A percentile compares a stretch with the other conserved stretches of the same genome.
Conservation (phyloP, 2,797 vertebrate species). For the Leptodactylus fallax region DNA sequence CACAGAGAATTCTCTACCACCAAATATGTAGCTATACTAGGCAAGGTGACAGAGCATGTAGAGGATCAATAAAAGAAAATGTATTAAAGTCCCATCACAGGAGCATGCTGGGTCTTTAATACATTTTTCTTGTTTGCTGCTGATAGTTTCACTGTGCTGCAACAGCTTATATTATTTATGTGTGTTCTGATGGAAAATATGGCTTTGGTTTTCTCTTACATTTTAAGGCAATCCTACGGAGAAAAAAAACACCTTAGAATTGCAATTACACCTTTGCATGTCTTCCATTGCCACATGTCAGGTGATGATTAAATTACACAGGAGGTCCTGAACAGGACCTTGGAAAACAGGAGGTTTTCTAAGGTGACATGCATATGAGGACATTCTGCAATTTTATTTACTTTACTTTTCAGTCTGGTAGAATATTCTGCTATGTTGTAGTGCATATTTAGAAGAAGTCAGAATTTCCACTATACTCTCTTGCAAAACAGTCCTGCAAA, state of each 20-base stretch:
- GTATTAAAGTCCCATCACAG: conserved; percentile 46
- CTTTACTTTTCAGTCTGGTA: neutral
- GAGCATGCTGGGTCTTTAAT: conserved; percentile 52
- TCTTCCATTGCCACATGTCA: conserved; percentile 53
- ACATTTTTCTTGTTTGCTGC: conserved; percentile 55
- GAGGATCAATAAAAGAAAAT: conserved; percentile 48
- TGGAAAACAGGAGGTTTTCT: neutral
- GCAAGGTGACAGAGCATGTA: conserved; percentile 47
- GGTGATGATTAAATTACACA: conserved; percentile 50
- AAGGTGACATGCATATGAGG: conserved; percentile 54
- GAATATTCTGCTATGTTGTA: conserved; percentile 18
- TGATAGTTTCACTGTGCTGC: conserved; percentile 44
- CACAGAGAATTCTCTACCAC: conserved; percentile 10
- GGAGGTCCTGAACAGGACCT: conserved; percentile 20
- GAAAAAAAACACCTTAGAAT: conserved; percentile 26
- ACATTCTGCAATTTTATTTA: conserved; percentile 13
- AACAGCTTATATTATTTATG: conserved; percentile 54
- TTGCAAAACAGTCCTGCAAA: neutral
- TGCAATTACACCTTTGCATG: conserved; percentile 57
- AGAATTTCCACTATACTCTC: neutral
- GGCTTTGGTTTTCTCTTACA: conserved; percentile 40
- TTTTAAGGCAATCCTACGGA: conserved; percentile 34
- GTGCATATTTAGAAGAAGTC: neutral
- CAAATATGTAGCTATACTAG: conserved; percentile 32
- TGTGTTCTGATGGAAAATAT: conserved; percentile 52